A percentile compares a stretch with the other conserved stretches of the same genome.
These are phyloP conservation scores for Archips crataeganus DNA, from an alignment of 2,888 invertebrate genomes.

Conservation along the genomic window DNA sequence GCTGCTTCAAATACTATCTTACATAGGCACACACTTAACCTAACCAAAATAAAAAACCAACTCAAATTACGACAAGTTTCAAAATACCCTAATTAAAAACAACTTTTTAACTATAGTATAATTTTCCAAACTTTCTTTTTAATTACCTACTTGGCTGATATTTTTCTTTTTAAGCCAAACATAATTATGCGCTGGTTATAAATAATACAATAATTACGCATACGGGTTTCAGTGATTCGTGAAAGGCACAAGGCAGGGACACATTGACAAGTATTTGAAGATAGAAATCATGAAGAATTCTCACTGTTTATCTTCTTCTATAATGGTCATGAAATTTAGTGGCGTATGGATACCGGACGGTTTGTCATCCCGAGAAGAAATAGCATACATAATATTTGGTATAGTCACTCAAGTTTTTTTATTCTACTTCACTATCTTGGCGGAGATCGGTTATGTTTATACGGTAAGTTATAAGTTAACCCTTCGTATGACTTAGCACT, in stretches of 20 bases:
- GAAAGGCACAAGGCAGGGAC: neutral
- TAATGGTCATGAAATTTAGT: constrained; percentile 42
- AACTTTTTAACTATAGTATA: neutral
- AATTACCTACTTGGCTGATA: neutral
- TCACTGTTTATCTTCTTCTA: constrained; percentile 37
- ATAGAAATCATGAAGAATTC: constrained; percentile 41
- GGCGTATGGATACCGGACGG: constrained; percentile 43
- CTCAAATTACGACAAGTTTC: neutral
- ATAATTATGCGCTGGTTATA: neutral
- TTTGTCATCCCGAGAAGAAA: constrained; percentile 6
- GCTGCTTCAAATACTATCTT: too few relatives aligned
- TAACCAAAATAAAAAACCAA: neutral
- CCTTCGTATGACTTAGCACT: too few relatives aligned
- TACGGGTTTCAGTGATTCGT: neutral
- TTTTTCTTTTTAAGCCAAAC: neutral
- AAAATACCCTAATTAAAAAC: neutral
- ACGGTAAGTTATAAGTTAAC: constrained; percentile 35
- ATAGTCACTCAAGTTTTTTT: constrained; percentile 30
- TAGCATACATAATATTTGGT: constrained; percentile 36
- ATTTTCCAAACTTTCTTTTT: neutral
- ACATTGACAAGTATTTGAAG: neutral
- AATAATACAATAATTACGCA: neutral
- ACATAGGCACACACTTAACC: too few relatives aligned
- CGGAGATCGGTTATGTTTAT: constrained; percentile 44
- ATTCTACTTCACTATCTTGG: constrained; percentile 42